Conservation (phyloP, 2,797 vertebrate species). For the Neopelma chrysocephalum region DNA sequence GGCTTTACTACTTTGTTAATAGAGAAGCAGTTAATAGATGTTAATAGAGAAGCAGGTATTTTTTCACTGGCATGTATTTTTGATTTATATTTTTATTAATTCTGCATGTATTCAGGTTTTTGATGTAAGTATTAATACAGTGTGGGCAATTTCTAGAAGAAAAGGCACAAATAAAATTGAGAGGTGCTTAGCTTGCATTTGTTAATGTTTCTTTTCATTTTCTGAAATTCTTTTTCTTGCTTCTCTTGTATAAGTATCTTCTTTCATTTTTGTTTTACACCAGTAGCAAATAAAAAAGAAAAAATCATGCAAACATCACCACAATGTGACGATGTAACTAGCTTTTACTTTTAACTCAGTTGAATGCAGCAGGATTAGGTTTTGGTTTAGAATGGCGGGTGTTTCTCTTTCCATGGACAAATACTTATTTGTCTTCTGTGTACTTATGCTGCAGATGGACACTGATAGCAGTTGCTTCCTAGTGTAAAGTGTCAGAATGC, state of each 20-base stretch:
- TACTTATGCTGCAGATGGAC: background rate
- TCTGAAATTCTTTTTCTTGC: background rate
- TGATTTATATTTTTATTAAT: background rate
- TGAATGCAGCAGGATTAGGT: background rate
- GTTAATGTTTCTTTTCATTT: background rate
- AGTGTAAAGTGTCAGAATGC: background rate
- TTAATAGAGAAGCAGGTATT: background rate
- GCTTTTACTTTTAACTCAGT: background rate
- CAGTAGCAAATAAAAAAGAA: background rate
- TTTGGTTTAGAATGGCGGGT: background rate
- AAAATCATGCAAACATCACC: background rate
- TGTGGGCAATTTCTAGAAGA: background rate
- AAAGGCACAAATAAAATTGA: background rate
- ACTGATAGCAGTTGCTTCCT: background rate
- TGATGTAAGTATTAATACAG: background rate
- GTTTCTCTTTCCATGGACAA: background rate
- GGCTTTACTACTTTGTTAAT: background rate
- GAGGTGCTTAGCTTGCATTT: background rate
- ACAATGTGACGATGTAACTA: background rate
- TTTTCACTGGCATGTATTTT: background rate
- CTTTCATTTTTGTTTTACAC: background rate
- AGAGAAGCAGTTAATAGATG: background rate
- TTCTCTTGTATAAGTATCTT: background rate
- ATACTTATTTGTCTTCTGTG: background rate
- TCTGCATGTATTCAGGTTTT: background rate